Evolutionary conservation across 2,888 invertebrate species (phyloP).

Genomic region (Caenorhabditis sp.): DNA sequence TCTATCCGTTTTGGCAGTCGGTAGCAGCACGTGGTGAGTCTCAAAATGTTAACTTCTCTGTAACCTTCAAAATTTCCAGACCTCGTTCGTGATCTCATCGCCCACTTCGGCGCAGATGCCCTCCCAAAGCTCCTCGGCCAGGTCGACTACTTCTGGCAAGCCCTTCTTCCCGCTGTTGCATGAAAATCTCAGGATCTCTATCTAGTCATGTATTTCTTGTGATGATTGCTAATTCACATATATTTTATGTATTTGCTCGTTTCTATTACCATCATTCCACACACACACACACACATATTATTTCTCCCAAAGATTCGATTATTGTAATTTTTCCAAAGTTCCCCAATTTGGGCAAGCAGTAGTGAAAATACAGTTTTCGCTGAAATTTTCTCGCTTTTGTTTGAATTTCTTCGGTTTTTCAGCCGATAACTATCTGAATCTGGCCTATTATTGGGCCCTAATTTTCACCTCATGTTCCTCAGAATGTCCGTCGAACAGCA

Average conservation of each 20-base stretch:
- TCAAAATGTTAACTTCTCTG: too few relatives aligned
- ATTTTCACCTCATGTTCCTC: too few relatives aligned
- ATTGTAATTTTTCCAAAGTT: background rate
- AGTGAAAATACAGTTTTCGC: too few relatives aligned
- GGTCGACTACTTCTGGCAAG: slow-evolving; percentile 45
- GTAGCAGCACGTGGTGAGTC: slow-evolving; percentile 16
- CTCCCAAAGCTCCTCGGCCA: background rate
- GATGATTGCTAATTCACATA: background rate
- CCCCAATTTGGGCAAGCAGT: background rate
- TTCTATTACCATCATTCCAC: background rate
- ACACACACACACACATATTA: too few relatives aligned
- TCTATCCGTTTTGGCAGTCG: slow-evolving; percentile 42
- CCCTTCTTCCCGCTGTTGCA: slow-evolving; percentile 28
- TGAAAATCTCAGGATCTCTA: background rate
- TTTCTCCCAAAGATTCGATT: background rate
- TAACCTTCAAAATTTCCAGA: background rate
- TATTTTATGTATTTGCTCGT: background rate
- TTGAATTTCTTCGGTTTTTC: background rate
- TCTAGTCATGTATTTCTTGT: background rate
- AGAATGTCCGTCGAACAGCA: slow-evolving; percentile 65
- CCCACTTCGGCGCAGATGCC: background rate
- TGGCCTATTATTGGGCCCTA: too few relatives aligned
- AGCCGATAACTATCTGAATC: background rate
- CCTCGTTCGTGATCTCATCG: slow-evolving; percentile 20
- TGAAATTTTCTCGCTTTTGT: background rate